These are phyloP conservation scores for Intellagama lesueurii DNA, from an alignment of 2,797 vertebrate genomes.

Conservation along the genomic window DNA sequence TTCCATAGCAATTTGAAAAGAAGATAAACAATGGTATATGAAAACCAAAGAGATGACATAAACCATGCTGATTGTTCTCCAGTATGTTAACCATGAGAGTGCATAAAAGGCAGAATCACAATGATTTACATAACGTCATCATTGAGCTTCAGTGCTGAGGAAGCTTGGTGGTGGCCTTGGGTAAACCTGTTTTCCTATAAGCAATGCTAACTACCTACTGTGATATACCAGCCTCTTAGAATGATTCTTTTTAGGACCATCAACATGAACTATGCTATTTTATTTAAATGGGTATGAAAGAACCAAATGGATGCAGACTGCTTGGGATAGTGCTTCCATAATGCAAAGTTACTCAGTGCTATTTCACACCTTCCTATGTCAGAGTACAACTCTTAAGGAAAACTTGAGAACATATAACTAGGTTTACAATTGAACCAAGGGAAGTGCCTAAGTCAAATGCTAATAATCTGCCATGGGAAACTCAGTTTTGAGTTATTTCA, in stretches of 20 bases:
- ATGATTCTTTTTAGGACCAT: background rate
- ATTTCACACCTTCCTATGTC: slow-evolving; percentile 23
- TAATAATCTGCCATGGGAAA: slow-evolving; percentile 22
- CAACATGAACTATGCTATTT: background rate
- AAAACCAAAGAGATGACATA: background rate
- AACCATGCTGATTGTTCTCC: background rate
- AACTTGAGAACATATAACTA: slow-evolving; percentile 28
- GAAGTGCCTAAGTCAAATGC: slow-evolving; percentile 9
- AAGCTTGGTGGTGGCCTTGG: background rate
- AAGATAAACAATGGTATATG: background rate
- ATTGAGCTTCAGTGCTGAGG: background rate
- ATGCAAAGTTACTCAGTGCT: background rate
- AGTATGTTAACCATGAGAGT: background rate
- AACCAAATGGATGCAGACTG: background rate
- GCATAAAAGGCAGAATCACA: background rate
- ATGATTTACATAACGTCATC: background rate
- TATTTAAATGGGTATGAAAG: background rate
- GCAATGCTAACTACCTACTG: background rate
- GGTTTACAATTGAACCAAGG: background rate
- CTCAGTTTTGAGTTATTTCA: slow-evolving; percentile 21
- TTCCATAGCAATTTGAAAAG: background rate
- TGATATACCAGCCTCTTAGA: background rate
- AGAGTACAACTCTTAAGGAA: slow-evolving; percentile 8
- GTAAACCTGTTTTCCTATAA: background rate
- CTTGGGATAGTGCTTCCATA: slow-evolving; percentile 9